Conservation (phyloP, 2,888 invertebrate species). For the Xylocampa areola region DNA sequence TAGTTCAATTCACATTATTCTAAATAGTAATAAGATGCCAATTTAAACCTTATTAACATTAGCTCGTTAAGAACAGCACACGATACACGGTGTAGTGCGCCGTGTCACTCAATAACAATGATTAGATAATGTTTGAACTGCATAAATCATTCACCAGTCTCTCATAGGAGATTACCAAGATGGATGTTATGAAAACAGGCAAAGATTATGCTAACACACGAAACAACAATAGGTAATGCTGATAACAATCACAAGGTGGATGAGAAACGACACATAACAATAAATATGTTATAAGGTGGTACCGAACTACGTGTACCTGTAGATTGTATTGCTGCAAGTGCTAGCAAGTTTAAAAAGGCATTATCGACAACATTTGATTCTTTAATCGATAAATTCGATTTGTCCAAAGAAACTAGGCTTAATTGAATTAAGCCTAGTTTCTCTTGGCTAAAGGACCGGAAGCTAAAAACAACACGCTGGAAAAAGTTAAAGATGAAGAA, state of each 20-base stretch:
- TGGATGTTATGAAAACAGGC: constrained; percentile 43
- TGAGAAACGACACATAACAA: constrained; percentile 8
- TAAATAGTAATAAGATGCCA: no score
- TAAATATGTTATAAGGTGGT: constrained; percentile 1
- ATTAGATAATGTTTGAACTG: constrained; percentile 40
- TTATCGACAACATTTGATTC: no score
- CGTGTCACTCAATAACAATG: constrained; percentile 22
- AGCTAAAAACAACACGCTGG: no score
- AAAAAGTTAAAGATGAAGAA: no score
- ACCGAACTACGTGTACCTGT: background rate
- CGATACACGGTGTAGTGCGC: constrained; percentile 4
- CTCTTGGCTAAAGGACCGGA: no score
- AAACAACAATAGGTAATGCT: constrained; percentile 23
- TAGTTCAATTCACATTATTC: no score
- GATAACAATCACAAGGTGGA: constrained; percentile 21
- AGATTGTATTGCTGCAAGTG: background rate
- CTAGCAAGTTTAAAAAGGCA: no score
- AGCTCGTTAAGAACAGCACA: background rate
- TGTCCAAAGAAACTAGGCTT: no score
- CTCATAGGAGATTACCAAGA: constrained; percentile 21
- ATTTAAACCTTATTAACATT: background rate
- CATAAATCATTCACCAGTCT: constrained; percentile 21
- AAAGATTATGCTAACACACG: constrained; percentile 26
- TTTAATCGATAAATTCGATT: no score
- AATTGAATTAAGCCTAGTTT: no score